phyloP scores from a whole-genome alignment of 2,113 vertebrate species.

The Falco punctatus region DNA sequence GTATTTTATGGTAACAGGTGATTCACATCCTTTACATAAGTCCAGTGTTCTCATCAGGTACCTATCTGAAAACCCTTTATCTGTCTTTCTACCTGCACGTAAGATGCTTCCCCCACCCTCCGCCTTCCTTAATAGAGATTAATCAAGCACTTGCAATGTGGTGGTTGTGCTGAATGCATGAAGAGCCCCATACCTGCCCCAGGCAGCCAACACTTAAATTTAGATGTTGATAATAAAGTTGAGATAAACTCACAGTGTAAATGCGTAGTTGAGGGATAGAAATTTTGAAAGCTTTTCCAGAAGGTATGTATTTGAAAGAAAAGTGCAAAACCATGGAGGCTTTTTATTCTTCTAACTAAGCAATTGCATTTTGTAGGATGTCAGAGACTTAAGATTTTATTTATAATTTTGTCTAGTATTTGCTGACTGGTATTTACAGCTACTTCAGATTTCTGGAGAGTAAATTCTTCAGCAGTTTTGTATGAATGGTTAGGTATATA shows the following conservation, averaged over 20 bases:
- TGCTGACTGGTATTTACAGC: background rate
- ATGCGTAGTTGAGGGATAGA: background rate
- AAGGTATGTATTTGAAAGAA: background rate
- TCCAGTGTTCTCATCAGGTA: background rate
- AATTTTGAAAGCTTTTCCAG: background rate
- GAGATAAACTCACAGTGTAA: background rate
- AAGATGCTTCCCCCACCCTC: background rate
- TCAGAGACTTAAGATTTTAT: background rate
- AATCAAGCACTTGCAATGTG: background rate
- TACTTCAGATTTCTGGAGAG: background rate
- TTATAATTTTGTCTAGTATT: background rate
- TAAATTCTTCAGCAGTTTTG: background rate
- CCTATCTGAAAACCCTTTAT: background rate
- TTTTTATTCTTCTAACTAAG: background rate
- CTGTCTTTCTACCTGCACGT: background rate
- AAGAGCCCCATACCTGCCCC: background rate
- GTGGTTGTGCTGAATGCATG: background rate
- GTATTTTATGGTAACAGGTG: rapidly evolving
- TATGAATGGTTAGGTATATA: background rate
- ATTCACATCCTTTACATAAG: background rate
- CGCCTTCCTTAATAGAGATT: background rate
- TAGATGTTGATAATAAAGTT: no score
- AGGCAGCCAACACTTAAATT: background rate
- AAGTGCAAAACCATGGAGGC: background rate
- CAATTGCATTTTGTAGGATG: background rate